Base-by-base conservation (phyloP, 2,113 vertebrate genomes). In the Ochotona curzoniae region DNA sequence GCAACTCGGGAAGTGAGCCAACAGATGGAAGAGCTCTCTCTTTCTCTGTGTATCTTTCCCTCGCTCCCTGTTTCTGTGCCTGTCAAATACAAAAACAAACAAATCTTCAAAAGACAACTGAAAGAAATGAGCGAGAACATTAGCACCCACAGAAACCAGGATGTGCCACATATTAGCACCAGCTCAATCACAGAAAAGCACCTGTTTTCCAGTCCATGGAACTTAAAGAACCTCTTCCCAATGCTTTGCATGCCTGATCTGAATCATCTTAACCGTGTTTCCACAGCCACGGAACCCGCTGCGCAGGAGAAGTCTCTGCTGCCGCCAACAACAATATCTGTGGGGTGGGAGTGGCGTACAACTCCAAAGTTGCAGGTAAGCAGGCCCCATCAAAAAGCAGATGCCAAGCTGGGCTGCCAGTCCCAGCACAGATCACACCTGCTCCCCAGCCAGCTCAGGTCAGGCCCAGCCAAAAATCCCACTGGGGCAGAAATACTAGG, bases 241-340 rank as follows among this genome's bases (percentile, higher is more conserved):
- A 71, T 25, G 4, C 35, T 10, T 70, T 54, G 94, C 49, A 94
- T 2, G 0, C 67, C 25, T 0, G 93, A 11, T 93, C 80, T 97
- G 54, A 89, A 15, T 23, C 70, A 23, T 21, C 70, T 97, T 75
- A 95, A 38, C 25, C 94, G 95, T 95, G 91, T 64, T 73, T 95
- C 94, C 88, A 49, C 97, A 99, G 99, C 98, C 99, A 99, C 0
- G 99, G 99, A 90, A 99, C 99, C 8, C 98, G 99, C 67, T 99
- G 99, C 97, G 99, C 99, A 0, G 99, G 99, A 87, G 99, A 99
- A 97, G 99, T 99, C 81, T 99, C 99, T 80, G 99, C 99, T 0
- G 99, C 99, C 38, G 99, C 99, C 96, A 99, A 99, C 98, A 99
- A 99, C 98, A 99, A 99, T 96, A 99, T 99, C 97, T 99, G 99